Evolutionary conservation across 2,888 invertebrate species (phyloP), one percentile per base, ranked within the genome.

Genomic region (Thereva nobilitata): DNA sequence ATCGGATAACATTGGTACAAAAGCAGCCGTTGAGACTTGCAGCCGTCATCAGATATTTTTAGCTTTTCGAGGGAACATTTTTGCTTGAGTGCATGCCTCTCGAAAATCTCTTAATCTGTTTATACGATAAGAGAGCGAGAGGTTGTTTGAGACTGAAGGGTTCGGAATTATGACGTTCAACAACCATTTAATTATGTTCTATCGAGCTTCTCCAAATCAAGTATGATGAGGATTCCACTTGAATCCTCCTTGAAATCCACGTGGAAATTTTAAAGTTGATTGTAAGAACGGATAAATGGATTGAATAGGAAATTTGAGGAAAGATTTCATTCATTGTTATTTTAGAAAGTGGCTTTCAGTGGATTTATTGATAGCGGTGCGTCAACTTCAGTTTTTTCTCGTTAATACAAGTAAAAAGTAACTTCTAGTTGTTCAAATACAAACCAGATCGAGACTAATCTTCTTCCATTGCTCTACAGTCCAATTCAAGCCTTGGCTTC

Each of bases 101-200:
- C 41, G 23, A 61, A 41, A 23, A 23, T 23, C 35, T 40, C 50
- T 49, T 61, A 61, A 61, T 61, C 50, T 9, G 41, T 61, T 61
- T 50, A 61, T 23, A 23, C 23, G 61, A 10, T 57, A 35, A 7
- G 41, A 38, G 3, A 10, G 8, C 3, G 42, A 35, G 50, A 34
- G n/a, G 50, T 56, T 37, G 12, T 40, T 10, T 42, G 53, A 9
- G 42, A 9, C 40, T 35, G 23, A 53, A 34, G 4, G n/a, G 34
- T 38, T 49, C 34, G 56, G 23, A 5, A 54, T 61, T 53, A 55
- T 63, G 42, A 56, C 63, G 52, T 63, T 67, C 55, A 55, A 56
- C 64, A 63, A 50, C 47, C 64, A 54, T 63, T 59, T 44, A 56
- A 64, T 61, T 65, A 64, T 56, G 55, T 50, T 41, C 40, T 12